Evolutionary conservation across 2,888 invertebrate species (phyloP), one percentile per base, ranked within the genome.

Genomic region (Rhogogaster chlorosoma): DNA sequence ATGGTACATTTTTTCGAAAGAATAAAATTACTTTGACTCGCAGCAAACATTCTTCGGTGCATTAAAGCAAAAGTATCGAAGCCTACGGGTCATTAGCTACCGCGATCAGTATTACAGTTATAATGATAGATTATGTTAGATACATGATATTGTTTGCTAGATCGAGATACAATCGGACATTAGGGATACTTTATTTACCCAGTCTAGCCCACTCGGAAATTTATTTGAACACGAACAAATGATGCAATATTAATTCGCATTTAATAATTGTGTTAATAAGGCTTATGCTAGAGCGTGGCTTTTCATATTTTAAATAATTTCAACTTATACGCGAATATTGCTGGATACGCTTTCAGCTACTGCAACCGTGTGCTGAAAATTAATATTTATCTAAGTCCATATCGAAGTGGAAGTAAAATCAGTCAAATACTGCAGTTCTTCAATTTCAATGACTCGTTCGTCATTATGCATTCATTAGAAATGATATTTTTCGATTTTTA

Each of bases 101-200:
- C 26, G 67, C n/a, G 83, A 83, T 83, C 83, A 83, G 83, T 83
- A 70, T 83, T 70, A 83, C 83, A 32, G 45, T 26, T 73, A 42
- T 83, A 70, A 45, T 45, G 45, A 67, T 26, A 83, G 38, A 83
- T 83, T 49, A 70, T 67, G 32, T 67, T 67, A 67, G 32, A 70
- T 29, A 67, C 83, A 83, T 83, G 83, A 83, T 83, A 67, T 70
- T 83, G 83, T 83, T 83, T 83, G 83, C 64, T 22, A 57, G 29
- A 80, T 38, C 38, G 83, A 83, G 83, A 83, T 83, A 83, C 64
- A 42, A 83, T 83, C 83, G 67, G 67, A 9, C 83, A 83, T 83
- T 83, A 83, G 83, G 83, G 70, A 67, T 83, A 45, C 42, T 70
- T 49, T 83, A 49, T 83, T 83, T 83, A 70, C 64, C 18, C 26